These are phyloP conservation scores for Notamacropus eugenii DNA, from an alignment of 2,797 vertebrate species.

Conservation along the genomic window DNA sequence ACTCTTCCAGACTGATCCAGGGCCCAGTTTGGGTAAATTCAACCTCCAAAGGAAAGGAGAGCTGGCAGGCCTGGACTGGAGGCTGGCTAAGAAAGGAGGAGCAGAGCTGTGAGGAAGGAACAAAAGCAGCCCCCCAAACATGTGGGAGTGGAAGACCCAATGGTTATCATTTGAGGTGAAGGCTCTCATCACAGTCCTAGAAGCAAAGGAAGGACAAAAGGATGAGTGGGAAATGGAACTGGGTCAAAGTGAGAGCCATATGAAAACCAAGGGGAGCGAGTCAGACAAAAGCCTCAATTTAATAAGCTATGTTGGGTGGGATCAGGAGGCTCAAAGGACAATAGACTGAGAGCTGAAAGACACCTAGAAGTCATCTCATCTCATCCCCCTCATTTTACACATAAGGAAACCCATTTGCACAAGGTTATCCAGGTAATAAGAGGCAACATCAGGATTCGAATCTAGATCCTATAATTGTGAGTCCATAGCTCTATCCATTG, in stretches of 20 bases:
- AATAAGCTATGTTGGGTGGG: conserved; percentile 3
- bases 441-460: too few species aligned
- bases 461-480: too few species aligned
- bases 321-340: conserved; percentile 64
- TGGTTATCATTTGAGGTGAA: conserved; percentile 78
- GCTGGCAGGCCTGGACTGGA: conserved; percentile 72
- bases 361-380: neutral
- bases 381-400: neutral
- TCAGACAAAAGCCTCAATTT: conserved; percentile 57
- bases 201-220: conserved; percentile 79
- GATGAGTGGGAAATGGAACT: conserved; percentile 72
- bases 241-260: conserved; percentile 62
- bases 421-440: too few species aligned
- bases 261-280: conserved; percentile 55
- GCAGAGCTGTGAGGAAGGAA: conserved; percentile 70
- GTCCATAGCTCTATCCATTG: too few species aligned
- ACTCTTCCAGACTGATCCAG: conserved; percentile 76
- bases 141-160: conserved; percentile 76
- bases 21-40: conserved; percentile 78
- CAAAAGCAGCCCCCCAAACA: conserved; percentile 76
- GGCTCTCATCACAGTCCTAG: conserved; percentile 76
- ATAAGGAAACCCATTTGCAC: too few species aligned
- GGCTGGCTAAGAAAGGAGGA: conserved; percentile 72
- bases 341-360: conserved; percentile 28
- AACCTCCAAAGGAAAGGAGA: conserved; percentile 67